Evolutionary conservation across 1,140 invertebrate species (phyloP).

Genomic region (Forficula auricularia): DNA sequence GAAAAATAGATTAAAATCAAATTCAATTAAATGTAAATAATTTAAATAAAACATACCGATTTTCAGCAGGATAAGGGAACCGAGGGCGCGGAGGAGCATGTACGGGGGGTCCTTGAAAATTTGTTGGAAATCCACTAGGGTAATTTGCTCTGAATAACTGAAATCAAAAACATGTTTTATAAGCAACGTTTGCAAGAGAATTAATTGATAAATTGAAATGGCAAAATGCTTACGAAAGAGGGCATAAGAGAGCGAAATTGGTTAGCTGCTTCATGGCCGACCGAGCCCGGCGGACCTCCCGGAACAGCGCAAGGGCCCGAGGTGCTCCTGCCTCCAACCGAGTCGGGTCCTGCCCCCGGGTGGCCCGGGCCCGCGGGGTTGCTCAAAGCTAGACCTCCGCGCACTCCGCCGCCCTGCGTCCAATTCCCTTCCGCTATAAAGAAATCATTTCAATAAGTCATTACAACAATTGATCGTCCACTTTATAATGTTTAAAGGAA

Average conservation of each 20-base stretch:
- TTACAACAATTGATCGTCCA: neutral
- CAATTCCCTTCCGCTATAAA: conserved; percentile 55
- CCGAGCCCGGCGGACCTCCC: conserved; percentile 38
- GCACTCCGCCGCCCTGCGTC: conserved; percentile 49
- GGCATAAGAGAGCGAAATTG: conserved; percentile 55
- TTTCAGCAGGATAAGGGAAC: conserved; percentile 26
- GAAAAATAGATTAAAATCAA: too few relatives aligned
- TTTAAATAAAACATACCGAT: conserved; percentile 6
- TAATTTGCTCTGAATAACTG: conserved; percentile 30
- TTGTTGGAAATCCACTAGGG: conserved; percentile 26
- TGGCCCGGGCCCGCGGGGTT: conserved; percentile 27
- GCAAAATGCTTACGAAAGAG: conserved; percentile 46
- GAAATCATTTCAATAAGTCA: neutral
- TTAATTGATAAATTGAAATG: too few relatives aligned
- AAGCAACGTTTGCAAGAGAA: too few relatives aligned
- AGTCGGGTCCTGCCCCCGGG: conserved; percentile 26
- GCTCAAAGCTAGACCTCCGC: conserved; percentile 18
- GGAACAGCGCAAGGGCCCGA: conserved; percentile 28
- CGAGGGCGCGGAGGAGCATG: conserved; percentile 21
- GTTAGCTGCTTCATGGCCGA: conserved; percentile 28
- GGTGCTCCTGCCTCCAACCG: conserved; percentile 29
- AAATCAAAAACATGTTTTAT: conserved; percentile 13
- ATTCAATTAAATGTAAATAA: too few relatives aligned
- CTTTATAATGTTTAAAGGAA: neutral
- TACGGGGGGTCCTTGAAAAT: conserved; percentile 14